Percentiles rank a stretch among this genome's conserved stretches.
Evolutionary conservation across 2,113 vertebrate species (phyloP).

Genomic region (Corvus cornix): DNA sequence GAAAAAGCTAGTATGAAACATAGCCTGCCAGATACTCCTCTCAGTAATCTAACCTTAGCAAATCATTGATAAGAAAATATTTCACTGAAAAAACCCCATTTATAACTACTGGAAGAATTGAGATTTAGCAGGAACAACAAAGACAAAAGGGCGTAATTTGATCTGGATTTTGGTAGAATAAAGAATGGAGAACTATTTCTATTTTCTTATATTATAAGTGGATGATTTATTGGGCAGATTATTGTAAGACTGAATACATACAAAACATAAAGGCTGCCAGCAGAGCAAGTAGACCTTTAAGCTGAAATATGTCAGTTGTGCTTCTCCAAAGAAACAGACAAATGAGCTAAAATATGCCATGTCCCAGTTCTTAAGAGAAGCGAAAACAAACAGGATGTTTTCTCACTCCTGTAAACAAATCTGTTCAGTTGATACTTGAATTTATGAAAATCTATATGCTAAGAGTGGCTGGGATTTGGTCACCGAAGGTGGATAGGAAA

Average conservation of each 20-base stretch:
- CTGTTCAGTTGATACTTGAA: background rate
- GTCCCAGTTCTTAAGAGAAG: background rate
- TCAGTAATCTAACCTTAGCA: background rate
- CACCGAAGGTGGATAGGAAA: background rate
- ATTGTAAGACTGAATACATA: background rate
- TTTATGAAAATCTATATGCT: background rate
- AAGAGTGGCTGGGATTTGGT: background rate
- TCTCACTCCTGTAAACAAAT: background rate
- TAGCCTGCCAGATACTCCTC: accelerated
- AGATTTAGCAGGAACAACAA: background rate
- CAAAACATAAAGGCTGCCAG: background rate
- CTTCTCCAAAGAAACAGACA: background rate
- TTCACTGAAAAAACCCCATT: accelerated
- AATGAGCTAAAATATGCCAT: background rate
- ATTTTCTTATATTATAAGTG: background rate
- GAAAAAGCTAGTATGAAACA: background rate
- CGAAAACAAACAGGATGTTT: background rate
- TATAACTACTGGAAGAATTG: background rate
- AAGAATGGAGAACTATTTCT: background rate
- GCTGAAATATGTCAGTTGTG: background rate
- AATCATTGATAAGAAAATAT: background rate
- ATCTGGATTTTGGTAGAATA: background rate
- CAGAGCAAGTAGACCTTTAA: background rate
- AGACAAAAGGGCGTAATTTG: background rate
- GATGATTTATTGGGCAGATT: background rate